Percentiles rank a stretch among this genome's conserved stretches.
Evolutionary conservation across 2,113 vertebrate genomes (phyloP).

Genomic region (Oenanthe melanoleuca): DNA sequence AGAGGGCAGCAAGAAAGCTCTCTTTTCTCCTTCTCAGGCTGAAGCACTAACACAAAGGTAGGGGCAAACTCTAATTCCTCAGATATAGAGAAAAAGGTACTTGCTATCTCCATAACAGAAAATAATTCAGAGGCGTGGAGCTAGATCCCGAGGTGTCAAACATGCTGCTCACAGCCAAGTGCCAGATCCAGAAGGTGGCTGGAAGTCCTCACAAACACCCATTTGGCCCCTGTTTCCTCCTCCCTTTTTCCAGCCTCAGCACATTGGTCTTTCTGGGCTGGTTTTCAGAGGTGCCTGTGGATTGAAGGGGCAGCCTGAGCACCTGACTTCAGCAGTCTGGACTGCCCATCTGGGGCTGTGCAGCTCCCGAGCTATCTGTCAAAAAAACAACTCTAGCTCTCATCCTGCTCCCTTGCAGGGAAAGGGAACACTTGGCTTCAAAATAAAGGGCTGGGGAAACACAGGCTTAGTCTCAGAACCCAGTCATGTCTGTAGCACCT

Average conservation of each 20-base stretch:
- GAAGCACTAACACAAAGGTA: not conserved
- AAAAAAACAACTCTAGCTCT: not conserved
- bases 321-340: constrained; percentile 37
- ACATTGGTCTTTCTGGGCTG: not conserved
- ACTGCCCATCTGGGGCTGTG: not conserved
- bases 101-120: not conserved
- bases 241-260: not conserved
- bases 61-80: not conserved
- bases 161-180: not conserved
- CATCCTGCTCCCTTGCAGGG: not conserved
- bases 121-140: not conserved
- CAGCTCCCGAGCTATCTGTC: not conserved
- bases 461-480: not conserved
- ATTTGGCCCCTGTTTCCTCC: not conserved
- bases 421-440: not conserved
- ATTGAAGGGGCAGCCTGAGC: constrained; percentile 20
- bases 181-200: not conserved
- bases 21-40: not conserved
- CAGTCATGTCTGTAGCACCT: not conserved
- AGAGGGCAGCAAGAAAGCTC: not conserved
- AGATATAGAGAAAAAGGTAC: not conserved
- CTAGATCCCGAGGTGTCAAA: not conserved
- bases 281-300: constrained; percentile 19
- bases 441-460: not conserved
- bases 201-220: constrained; percentile 7